Percentiles rank a stretch among this genome's conserved stretches.
These are phyloP conservation scores for Aix galericulata DNA, from an alignment of 2,113 vertebrate species.

Conservation along the genomic window DNA sequence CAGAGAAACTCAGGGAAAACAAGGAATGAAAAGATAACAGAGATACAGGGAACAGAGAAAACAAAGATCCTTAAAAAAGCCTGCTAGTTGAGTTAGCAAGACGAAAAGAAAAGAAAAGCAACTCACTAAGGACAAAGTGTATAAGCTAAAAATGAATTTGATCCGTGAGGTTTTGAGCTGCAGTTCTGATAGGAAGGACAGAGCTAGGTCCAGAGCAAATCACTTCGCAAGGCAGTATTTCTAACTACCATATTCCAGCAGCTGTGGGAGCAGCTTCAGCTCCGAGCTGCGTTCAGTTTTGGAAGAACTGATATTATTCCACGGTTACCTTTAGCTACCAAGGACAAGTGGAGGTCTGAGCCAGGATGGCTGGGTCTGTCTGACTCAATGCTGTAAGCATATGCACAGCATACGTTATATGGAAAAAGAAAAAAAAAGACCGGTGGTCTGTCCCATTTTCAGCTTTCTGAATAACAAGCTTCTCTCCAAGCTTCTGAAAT, in stretches of 20 bases:
- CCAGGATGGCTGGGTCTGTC: neutral
- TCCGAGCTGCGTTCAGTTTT: neutral
- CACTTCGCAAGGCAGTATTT: neutral
- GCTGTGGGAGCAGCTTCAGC: neutral
- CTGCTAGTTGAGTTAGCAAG: neutral
- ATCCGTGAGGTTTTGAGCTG: neutral
- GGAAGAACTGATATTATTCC: conserved; percentile 1
- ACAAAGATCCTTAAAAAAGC: neutral
- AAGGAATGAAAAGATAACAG: neutral
- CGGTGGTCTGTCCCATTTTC: neutral
- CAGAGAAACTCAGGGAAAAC: neutral
- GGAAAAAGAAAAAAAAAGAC: neutral
- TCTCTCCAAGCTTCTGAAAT: neutral
- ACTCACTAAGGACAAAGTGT: neutral
- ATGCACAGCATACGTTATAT: neutral
- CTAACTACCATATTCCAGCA: neutral
- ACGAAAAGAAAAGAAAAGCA: neutral
- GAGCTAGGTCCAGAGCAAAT: neutral
- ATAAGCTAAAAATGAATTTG: neutral
- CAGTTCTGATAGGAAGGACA: neutral
- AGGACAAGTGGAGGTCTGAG: neutral
- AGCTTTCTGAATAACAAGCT: conserved; percentile 1
- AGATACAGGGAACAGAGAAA: too few relatives aligned
- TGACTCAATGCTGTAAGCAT: neutral
- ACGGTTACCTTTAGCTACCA: conserved; percentile 33